phyloP scores from a whole-genome alignment of 2,113 vertebrate species.

The Rhadina sibilatrix region DNA sequence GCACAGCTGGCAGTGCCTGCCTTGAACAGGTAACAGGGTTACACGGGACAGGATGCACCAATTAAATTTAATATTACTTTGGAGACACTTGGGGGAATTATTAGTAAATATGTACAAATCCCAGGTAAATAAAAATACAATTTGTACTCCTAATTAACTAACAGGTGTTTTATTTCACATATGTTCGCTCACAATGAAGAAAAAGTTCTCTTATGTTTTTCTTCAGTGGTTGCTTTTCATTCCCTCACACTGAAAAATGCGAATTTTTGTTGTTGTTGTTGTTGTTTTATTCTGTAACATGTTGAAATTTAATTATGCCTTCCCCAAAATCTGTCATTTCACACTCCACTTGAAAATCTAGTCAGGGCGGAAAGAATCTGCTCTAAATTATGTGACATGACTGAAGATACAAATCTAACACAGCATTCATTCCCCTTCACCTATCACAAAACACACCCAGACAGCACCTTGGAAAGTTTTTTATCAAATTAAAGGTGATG shows the following conservation, averaged over 20 bases:
- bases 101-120: neutral
- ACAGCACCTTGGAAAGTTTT: neutral
- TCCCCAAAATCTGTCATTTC: neutral
- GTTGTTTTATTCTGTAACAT: neutral
- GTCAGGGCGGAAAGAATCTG: neutral
- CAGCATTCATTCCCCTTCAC: neutral
- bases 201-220: neutral
- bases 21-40: neutral
- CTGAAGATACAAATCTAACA: neutral
- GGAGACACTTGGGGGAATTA: neutral
- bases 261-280: neutral
- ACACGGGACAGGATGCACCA: neutral
- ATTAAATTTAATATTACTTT: neutral
- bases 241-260: neutral
- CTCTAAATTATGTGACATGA: neutral
- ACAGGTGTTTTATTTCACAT: neutral
- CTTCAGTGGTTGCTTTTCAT: neutral
- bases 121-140: neutral
- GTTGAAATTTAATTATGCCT: slow-evolving; percentile 1
- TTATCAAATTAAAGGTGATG: neutral
- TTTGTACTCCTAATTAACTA: slow-evolving; percentile 17
- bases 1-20: slow-evolving; percentile 15
- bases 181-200: neutral
- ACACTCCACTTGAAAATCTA: neutral
- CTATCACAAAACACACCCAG: neutral